phyloP scores from a whole-genome alignment of 2,113 vertebrate species.

The Pipra filicauda region DNA sequence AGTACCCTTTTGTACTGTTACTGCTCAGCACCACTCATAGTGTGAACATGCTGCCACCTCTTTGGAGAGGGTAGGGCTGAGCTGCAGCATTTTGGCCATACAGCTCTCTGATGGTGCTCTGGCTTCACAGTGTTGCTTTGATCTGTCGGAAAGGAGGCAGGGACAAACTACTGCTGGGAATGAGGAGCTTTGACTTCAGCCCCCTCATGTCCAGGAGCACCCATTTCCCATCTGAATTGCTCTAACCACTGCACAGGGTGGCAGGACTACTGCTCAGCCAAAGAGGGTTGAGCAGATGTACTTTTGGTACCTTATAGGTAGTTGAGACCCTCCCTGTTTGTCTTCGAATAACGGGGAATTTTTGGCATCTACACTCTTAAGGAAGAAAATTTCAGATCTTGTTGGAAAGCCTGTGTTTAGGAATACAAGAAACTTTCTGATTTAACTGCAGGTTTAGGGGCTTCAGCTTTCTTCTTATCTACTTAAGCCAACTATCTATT shows the following conservation, averaged over 20 bases:
- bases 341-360: fast-evolving
- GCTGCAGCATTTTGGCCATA: neutral
- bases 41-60: neutral
- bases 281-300: neutral
- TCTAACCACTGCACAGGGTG: neutral
- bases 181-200: neutral
- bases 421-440: neutral
- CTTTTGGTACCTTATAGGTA: neutral
- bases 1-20: neutral
- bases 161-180: neutral
- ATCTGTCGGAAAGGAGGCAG: neutral
- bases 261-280: neutral
- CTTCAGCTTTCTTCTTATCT: neutral
- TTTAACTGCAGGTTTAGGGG: neutral
- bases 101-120: neutral
- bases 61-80: neutral
- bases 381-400: neutral
- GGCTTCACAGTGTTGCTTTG: neutral
- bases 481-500: neutral
- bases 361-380: neutral
- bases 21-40: neutral
- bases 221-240: neutral
- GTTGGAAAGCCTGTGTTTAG: neutral
- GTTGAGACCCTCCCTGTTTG: neutral
- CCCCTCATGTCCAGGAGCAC: neutral